Evolutionary conservation across 2,113 vertebrate genomes (phyloP).

Genomic region (Thunnus thynnus): DNA sequence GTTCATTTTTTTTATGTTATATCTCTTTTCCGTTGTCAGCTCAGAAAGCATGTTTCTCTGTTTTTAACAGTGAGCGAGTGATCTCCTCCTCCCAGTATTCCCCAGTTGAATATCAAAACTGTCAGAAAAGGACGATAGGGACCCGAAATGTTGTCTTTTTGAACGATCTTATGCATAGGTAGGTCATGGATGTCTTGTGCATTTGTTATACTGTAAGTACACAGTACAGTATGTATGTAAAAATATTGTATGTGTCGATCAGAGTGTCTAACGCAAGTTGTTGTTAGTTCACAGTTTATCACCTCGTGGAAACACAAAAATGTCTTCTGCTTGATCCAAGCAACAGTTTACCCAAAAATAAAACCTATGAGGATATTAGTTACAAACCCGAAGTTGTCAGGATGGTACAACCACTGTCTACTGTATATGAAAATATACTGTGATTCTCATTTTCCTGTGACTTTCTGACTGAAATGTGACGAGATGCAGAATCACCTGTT

Average conservation of each 20-base stretch:
- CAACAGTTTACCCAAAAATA: slow-evolving; percentile 24
- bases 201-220: slow-evolving; percentile 55
- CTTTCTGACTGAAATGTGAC: slow-evolving; percentile 61
- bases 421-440: slow-evolving; percentile 77
- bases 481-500: slow-evolving; percentile 18
- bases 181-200: slow-evolving; percentile 51
- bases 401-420: slow-evolving; percentile 47
- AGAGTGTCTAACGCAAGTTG: slow-evolving; percentile 60
- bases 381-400: slow-evolving; percentile 22
- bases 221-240: slow-evolving; percentile 60
- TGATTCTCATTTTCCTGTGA: slow-evolving; percentile 58
- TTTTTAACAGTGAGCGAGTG: slow-evolving; percentile 50
- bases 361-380: slow-evolving; percentile 22
- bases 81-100: slow-evolving; percentile 34
- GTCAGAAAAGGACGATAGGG: slow-evolving; percentile 32
- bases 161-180: slow-evolving; percentile 37
- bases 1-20: slow-evolving; percentile 33
- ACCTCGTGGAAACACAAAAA: slow-evolving; percentile 26
- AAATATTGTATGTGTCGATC: slow-evolving; percentile 54
- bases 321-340: slow-evolving; percentile 25
- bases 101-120: slow-evolving; percentile 30
- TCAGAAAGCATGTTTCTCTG: slow-evolving; percentile 62
- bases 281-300: slow-evolving; percentile 65
- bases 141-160: slow-evolving; percentile 42
- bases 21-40: slow-evolving; percentile 36